phyloP scores from a whole-genome alignment of 2,797 vertebrate genomes.

The Nyctalus aviator region DNA sequence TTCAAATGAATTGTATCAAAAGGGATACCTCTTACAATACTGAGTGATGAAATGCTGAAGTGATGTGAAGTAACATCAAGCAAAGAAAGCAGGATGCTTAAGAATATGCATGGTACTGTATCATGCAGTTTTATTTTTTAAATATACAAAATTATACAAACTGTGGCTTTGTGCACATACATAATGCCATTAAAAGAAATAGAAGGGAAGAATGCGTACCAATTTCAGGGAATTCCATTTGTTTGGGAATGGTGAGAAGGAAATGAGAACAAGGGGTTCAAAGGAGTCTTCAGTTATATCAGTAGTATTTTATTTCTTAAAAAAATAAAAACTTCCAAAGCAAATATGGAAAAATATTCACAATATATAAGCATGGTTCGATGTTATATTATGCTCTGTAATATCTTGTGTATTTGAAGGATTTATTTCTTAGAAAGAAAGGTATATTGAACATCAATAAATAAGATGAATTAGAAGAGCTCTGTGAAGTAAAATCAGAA shows the following conservation, averaged over 20 bases:
- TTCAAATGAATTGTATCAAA: background rate
- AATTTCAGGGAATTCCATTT: background rate
- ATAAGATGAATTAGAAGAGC: conserved; percentile 18
- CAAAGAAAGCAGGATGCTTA: background rate
- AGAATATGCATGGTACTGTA: background rate
- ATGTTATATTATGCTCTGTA: background rate
- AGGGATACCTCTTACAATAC: background rate
- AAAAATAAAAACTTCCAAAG: conserved; percentile 24
- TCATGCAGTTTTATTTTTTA: background rate
- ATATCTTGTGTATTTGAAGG: background rate
- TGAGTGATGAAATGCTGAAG: conserved; percentile 9
- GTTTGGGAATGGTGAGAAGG: background rate
- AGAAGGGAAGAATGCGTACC: background rate
- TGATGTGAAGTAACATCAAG: background rate
- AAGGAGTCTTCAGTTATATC: background rate
- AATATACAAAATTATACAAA: background rate
- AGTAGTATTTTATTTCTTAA: background rate
- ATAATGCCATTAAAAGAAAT: background rate
- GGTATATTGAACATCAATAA: conserved; percentile 4
- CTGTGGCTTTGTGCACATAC: background rate
- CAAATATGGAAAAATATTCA: background rate
- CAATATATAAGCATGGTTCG: background rate
- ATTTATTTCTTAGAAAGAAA: conserved; percentile 38
- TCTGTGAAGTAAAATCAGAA: conserved; percentile 10
- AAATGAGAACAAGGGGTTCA: background rate